Evolutionary conservation across 2,888 invertebrate species (phyloP), one percentile per base, ranked within the genome.

Genomic region (Aromia moschata): DNA sequence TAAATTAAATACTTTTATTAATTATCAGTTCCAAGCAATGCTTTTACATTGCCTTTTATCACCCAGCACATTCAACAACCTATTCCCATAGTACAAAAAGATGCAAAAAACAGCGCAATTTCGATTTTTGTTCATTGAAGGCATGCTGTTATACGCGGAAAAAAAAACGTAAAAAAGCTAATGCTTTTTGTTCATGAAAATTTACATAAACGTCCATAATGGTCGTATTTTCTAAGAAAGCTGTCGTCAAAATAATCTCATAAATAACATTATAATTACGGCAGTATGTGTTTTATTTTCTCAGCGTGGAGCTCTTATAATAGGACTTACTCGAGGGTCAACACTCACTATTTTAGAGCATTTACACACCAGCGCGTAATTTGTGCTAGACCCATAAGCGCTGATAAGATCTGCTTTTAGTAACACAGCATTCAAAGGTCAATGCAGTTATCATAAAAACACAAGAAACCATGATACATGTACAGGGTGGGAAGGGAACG

Each of bases 321-420:
- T 60, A 63, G 63, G 61, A 69, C 69, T 69, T 69, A 69, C 68
- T 62, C 68, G 58, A 60, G 63, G 66, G 66, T 66, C 66, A 68
- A 49, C 52, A 63, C 54, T 65, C 51, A 53, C 66, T 63, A 66
- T 64, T 69, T 68, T 64, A 62, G 56, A 67, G 46, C 65, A 60
- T 69, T 67, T 68, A 68, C 67, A 65, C 68, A 62, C 64, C 65
- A 60, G 53, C 51, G n/a, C 49, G 64, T 68, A 60, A 64, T 68
- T 68, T 64, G 65, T 68, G 60, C 60, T 69, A 68, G 63, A 58
- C 63, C 58, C 63, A 62, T 67, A 63, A 66, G 62, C 38, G 31
- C 64, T 5, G 68, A 69, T 69, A 68, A 67, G 49, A 69, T 69
- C 69, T 69, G 57, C 38, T n/a, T 66, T 65, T 56, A 37, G 56